Conservation (phyloP, 2,797 vertebrate species). For the Tangara arthus region DNA sequence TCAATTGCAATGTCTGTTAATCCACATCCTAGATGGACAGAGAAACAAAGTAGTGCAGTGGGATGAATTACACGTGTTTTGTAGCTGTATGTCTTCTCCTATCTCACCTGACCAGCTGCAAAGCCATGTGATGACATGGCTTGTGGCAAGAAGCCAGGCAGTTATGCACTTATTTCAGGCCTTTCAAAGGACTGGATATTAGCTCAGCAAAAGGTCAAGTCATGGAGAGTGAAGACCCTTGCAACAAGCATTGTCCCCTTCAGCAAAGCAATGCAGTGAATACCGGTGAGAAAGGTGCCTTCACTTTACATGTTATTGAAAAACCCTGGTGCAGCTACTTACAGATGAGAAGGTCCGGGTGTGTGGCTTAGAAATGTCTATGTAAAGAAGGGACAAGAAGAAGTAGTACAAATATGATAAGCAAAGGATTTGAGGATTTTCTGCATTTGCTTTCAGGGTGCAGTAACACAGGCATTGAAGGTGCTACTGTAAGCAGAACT, state of each 20-base stretch:
- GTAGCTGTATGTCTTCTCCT: neutral
- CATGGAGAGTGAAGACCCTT: neutral
- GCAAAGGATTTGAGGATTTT: neutral
- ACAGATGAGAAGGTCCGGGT: neutral
- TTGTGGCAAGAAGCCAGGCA: neutral
- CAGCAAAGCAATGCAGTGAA: fast-evolving
- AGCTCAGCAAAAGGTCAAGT: neutral
- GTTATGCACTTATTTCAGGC: neutral
- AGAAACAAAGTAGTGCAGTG: neutral
- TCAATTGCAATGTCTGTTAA: neutral
- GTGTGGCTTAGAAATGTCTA: neutral
- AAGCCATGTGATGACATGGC: neutral
- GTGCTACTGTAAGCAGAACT: neutral
- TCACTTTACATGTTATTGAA: neutral
- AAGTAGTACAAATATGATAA: neutral
- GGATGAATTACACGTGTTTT: neutral
- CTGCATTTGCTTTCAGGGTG: neutral
- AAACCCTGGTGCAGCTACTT: neutral
- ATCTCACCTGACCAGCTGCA: neutral
- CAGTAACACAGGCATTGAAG: fast-evolving
- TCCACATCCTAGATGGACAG: neutral
- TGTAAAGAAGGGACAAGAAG: neutral
- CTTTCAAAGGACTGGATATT: neutral
- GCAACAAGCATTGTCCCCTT: neutral
- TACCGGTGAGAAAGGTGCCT: neutral